Evolutionary conservation across 1,140 invertebrate species (phyloP).

Genomic region (Rhyacophila brunnea): DNA sequence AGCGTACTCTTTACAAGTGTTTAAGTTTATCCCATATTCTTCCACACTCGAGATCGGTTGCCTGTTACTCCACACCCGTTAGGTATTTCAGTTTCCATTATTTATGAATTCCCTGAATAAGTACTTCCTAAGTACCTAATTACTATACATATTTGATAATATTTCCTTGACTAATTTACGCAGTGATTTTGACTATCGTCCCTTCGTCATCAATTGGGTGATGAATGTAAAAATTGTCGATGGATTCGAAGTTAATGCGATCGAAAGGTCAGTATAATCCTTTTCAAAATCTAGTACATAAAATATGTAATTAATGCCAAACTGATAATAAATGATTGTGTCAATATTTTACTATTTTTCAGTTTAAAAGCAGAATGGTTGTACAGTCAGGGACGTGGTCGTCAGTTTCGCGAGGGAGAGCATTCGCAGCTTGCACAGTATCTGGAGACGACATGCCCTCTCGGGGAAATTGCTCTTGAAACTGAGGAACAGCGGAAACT

Average conservation of each 20-base stretch:
- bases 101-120: no score
- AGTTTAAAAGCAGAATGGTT: conserved; percentile 94
- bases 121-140: no score
- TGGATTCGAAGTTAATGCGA: conserved; percentile 82
- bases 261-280: conserved; percentile 72
- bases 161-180: conserved; percentile 30
- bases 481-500: conserved; percentile 85
- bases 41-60: no score
- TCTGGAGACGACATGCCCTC: conserved; percentile 72
- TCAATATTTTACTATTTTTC: no score
- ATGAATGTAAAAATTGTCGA: conserved; percentile 84
- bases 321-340: no score
- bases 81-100: no score
- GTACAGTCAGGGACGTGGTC: conserved; percentile 87
- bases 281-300: no score
- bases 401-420: conserved; percentile 83
- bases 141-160: no score
- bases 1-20: no score
- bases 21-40: no score
- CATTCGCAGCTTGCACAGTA: conserved; percentile 81
- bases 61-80: no score
- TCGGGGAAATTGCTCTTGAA: conserved; percentile 72
- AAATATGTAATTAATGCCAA: neutral
- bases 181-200: conserved; percentile 88
- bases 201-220: conserved; percentile 92